These are phyloP conservation scores for Cygnus atratus DNA, from an alignment of 2,113 vertebrate species.

Conservation along the genomic window DNA sequence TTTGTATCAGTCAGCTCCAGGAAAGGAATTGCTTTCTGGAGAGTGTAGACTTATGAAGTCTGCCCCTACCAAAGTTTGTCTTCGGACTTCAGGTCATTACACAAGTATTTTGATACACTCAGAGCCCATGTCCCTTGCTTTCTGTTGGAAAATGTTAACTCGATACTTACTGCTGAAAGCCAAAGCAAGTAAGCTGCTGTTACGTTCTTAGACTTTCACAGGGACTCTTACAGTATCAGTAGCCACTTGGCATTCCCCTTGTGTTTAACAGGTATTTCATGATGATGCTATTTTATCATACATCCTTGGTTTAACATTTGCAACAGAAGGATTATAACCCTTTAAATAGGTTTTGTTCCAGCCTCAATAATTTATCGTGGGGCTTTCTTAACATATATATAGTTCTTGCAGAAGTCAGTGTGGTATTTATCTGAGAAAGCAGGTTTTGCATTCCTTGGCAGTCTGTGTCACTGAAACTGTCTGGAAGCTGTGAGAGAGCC, in stretches of 20 bases:
- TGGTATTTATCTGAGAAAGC: neutral
- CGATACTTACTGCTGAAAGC: neutral
- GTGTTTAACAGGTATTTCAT: neutral
- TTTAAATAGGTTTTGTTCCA: neutral
- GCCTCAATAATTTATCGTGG: neutral
- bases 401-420: neutral
- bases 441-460: neutral
- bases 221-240: neutral
- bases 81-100: neutral
- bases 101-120: neutral
- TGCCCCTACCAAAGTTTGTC: neutral
- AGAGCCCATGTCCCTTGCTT: neutral
- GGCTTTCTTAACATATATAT: neutral
- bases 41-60: neutral
- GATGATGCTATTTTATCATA: neutral
- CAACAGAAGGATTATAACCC: neutral
- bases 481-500: neutral
- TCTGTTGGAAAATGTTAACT: neutral
- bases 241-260: neutral
- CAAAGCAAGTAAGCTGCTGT: neutral
- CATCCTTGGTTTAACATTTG: neutral
- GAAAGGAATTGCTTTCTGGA: neutral
- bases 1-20: neutral
- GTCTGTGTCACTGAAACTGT: neutral
- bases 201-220: accelerated